Percentiles rank a stretch among this genome's conserved stretches.
Conservation (phyloP, 2,888 invertebrate genomes). For the Erebia epiphron region DNA sequence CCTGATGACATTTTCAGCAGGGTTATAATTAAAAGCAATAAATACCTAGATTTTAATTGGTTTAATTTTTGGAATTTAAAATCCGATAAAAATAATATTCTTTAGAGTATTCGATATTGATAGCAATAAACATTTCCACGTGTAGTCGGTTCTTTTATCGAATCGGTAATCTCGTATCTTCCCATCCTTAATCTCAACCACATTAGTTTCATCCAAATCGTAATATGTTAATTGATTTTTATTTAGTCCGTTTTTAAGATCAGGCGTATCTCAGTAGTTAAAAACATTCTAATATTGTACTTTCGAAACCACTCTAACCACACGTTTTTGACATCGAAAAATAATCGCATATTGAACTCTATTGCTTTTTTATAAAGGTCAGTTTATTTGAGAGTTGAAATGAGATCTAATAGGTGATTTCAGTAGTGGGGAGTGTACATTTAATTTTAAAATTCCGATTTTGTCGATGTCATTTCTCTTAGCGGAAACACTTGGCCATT, state of each 20-base stretch:
- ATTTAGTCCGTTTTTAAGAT: constrained; percentile 34
- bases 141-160: neutral
- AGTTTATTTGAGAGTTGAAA: constrained; percentile 9
- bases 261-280: constrained; percentile 41
- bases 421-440: constrained; percentile 41
- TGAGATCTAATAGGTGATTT: constrained; percentile 5
- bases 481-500: constrained; percentile 65
- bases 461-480: constrained; percentile 56
- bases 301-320: constrained; percentile 49
- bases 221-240: constrained; percentile 11
- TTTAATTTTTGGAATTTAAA: too few relatives aligned
- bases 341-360: constrained; percentile 18
- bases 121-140: neutral
- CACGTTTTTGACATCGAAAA: constrained; percentile 9
- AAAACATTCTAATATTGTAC: constrained; percentile 48
- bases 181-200: constrained; percentile 2
- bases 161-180: neutral
- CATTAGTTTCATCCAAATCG: constrained; percentile 12
- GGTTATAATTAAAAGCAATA: too few relatives aligned
- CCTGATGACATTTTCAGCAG: too few relatives aligned
- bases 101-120: neutral
- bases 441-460: constrained; percentile 57
- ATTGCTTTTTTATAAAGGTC: constrained; percentile 10
- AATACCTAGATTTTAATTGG: too few relatives aligned
- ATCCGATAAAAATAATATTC: too few relatives aligned